Conservation (phyloP, 2,888 invertebrate species). For the Spatulosminthurus flaviceps region DNA sequence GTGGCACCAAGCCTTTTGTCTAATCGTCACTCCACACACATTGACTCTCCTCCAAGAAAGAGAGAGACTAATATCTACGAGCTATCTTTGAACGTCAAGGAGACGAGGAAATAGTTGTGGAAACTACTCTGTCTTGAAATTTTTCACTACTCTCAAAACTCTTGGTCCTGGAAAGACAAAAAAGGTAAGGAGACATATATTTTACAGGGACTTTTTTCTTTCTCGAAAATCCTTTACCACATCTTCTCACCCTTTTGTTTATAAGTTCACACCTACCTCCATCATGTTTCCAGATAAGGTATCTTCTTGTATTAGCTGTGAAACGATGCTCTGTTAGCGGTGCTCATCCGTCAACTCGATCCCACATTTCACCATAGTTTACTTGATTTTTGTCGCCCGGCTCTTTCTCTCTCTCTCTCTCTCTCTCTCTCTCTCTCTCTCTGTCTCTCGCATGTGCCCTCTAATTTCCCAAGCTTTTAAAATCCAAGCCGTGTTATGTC, state of each 20-base stretch:
- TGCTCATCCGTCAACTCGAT: conserved; percentile 41
- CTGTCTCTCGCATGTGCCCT: conserved; percentile 3
- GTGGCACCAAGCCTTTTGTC: conserved; percentile 16
- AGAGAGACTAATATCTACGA: not conserved
- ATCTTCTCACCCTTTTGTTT: conserved; percentile 45
- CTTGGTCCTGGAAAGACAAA: not conserved
- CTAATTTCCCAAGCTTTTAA: conserved; percentile 1
- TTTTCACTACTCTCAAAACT: not conserved
- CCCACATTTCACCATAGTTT: conserved; percentile 32
- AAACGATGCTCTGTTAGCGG: conserved; percentile 45
- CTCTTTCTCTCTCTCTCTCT: too few relatives aligned
- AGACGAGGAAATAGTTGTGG: not conserved
- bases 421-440: too few relatives aligned
- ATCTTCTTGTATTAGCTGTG: conserved; percentile 37
- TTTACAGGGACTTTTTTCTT: not conserved
- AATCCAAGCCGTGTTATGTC: conserved; percentile 13
- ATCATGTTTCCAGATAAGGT: conserved; percentile 25
- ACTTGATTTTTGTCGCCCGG: not conserved
- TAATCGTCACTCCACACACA: not conserved
- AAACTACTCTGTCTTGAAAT: not conserved
- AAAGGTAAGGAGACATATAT: conserved; percentile 21
- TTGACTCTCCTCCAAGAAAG: too few relatives aligned
- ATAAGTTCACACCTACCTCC: conserved; percentile 37
- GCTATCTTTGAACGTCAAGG: not conserved
- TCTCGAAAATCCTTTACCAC: conserved; percentile 9